These are phyloP conservation scores for Drosophila leonis DNA, from an alignment of 2,888 invertebrate genomes.

Conservation along the genomic window DNA sequence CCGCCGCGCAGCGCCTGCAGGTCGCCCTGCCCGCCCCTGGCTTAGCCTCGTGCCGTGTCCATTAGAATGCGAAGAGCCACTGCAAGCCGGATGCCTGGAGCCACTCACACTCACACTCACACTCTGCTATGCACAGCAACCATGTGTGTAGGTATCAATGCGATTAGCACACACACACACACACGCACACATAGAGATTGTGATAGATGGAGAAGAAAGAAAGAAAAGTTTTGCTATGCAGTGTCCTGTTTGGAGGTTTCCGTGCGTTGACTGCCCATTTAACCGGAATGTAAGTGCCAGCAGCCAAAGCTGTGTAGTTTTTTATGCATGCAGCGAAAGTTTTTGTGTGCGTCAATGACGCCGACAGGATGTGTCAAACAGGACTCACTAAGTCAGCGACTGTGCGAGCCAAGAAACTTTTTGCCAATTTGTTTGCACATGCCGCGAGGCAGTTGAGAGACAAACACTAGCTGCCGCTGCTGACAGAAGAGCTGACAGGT, in stretches of 20 bases:
- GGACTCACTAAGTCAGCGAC: slow-evolving; percentile 33
- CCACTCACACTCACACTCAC: slow-evolving; percentile 5
- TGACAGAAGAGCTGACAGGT: background rate
- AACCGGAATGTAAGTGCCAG: slow-evolving; percentile 37
- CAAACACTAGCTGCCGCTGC: background rate
- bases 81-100: slow-evolving; percentile 50
- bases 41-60: slow-evolving; percentile 10
- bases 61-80: slow-evolving; percentile 56
- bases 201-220: slow-evolving; percentile 18
- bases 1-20: slow-evolving; percentile 35
- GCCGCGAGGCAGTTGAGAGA: slow-evolving; percentile 8
- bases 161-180: background rate
- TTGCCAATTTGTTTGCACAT: slow-evolving; percentile 52
- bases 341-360: slow-evolving; percentile 42
- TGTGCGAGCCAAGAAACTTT: slow-evolving; percentile 41
- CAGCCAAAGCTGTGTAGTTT: slow-evolving; percentile 15
- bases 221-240: slow-evolving; percentile 32
- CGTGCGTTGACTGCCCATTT: slow-evolving; percentile 15
- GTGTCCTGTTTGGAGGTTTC: slow-evolving; percentile 12
- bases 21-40: background rate
- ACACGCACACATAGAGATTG: background rate
- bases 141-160: slow-evolving; percentile 9
- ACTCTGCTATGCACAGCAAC: background rate
- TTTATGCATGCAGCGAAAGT: slow-evolving; percentile 44
- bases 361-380: slow-evolving; percentile 70